Base-by-base conservation (phyloP, 2,888 invertebrate genomes). In the Blera fallax region DNA sequence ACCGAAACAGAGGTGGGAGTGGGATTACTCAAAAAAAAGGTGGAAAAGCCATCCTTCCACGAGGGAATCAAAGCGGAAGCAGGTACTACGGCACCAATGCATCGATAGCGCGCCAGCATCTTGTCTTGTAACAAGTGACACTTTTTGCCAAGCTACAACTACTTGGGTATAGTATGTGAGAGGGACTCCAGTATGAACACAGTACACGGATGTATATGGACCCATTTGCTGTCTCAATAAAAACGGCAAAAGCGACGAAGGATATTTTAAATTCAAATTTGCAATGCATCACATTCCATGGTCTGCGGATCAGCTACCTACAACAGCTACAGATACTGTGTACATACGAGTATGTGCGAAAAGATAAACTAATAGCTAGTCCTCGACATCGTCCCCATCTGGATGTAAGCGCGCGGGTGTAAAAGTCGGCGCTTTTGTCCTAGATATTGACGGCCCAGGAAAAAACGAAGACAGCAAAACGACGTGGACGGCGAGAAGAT, bases 231-330 rank as follows among this genome's bases (percentile, higher is more conserved):
- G 69, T 78, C 69, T 78, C 77, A 78, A 78, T 78, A 78, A 78
- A 69, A 78, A 65, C 62, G 32, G 27, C 60, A 16, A 56, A 50
- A 14, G 27, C 67, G 40, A 37, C 52, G 34, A 56, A 54, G 62
- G 50, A 72, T 65, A 79, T 72, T 79, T 72, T 58, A 72, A 79
- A 79, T 72, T 79, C 72, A 79, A 79, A 79, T 79, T 72, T 79
- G 37, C 79, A 72, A 72, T 79, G 72, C 79, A 79, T 79, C 79
- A 79, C 64, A 45, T 54, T 37, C 56, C 72, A 62, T 45, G 56
- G 37, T 65, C 64, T 70, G 60, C 29, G 45, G 37, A 21, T 16
- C 34, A 34, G 37, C 40, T n/a, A 60, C 8, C 29, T n/a, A 27
- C 60, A 27, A 34, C 16, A 40, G n/a, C 0, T 34, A 48, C 27